A percentile compares a stretch with the other conserved stretches of the same genome.
phyloP scores from a whole-genome alignment of 2,113 vertebrate species.

The Oxyura jamaicensis region DNA sequence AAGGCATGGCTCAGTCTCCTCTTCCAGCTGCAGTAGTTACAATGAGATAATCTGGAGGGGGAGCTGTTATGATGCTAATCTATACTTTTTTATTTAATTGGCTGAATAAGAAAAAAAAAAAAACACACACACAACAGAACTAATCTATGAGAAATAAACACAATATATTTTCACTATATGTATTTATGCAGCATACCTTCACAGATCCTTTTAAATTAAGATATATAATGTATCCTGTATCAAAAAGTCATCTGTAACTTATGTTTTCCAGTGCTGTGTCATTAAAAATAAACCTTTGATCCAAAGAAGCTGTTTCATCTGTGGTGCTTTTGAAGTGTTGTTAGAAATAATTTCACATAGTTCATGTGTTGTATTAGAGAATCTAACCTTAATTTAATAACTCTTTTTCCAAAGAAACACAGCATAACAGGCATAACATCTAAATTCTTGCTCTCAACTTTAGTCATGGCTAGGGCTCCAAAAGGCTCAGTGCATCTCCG shows the following conservation, averaged over 20 bases:
- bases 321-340: conserved; percentile 13
- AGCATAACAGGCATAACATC: background rate
- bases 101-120: conserved; percentile 28
- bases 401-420: background rate
- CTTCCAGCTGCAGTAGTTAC: conserved; percentile 21
- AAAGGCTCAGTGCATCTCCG: background rate
- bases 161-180: conserved; percentile 74
- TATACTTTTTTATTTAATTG: conserved; percentile 71
- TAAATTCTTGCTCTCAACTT: background rate
- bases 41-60: background rate
- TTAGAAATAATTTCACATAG: background rate
- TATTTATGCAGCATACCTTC: conserved; percentile 76
- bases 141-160: conserved; percentile 61
- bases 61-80: conserved; percentile 47
- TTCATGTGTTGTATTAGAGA: background rate
- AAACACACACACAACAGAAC: background rate
- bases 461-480: background rate
- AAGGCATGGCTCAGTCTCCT: conserved; percentile 47
- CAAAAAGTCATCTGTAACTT: conserved; percentile 79
- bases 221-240: conserved; percentile 74
- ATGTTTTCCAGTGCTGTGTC: conserved; percentile 83
- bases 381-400: background rate
- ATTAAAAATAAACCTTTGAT: conserved; percentile 83
- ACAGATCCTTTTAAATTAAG: conserved; percentile 68
- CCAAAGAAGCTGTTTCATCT: conserved; percentile 48